Base-by-base conservation (phyloP, 2,113 vertebrate genomes). In the Phylloscopus trochiloides region DNA sequence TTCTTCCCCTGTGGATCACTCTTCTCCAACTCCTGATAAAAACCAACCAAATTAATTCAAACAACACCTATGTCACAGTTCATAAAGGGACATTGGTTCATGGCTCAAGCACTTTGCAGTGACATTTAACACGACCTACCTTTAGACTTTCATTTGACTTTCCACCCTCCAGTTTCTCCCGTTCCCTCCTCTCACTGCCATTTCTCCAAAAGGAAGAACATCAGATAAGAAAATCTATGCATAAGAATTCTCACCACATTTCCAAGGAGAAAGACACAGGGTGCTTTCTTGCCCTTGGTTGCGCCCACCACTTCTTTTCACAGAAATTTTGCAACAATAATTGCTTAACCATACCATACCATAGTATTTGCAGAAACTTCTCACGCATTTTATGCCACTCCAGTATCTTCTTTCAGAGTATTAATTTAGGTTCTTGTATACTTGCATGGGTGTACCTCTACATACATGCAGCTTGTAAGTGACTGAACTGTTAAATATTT, bases 391-490 rank as follows among this genome's bases (percentile, higher is more conserved):
- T 87, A 79, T 8, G 21, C 17, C 50, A 54, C 18, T 67, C 22
- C 29, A 50, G 18, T 38, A 45, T 72, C 50, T 57, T 79, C 28
- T 81, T 77, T 91, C 29, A 50, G 10, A 65, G 51, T 2, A 72
- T 42, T 24, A 26, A 90, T 32, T 71, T 45, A 59, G 7, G 36
- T 71, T 94, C 68, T 71, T 32, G 17, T 12, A n/a, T 8, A 47
- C 68, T 77, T 55, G 48, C 20, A 48, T 19, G 21, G 17, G 42
- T 45, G 31, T 21, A 78, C 29, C 17, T 66, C 28, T 58, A 34
- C 1, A 1, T 32, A 74, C 4, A 31, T 9, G 17, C 8, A 62
- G 38, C 3, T 0, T 51, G 18, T 52, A 50, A 62, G 24, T 9
- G 45, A 63, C 40, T 16, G 31, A 80, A 68, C 15, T 57, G 40